Percentiles rank a stretch among this genome's conserved stretches.
Conservation (phyloP, 2,888 invertebrate genomes). For the Yponomeuta malinellus region DNA sequence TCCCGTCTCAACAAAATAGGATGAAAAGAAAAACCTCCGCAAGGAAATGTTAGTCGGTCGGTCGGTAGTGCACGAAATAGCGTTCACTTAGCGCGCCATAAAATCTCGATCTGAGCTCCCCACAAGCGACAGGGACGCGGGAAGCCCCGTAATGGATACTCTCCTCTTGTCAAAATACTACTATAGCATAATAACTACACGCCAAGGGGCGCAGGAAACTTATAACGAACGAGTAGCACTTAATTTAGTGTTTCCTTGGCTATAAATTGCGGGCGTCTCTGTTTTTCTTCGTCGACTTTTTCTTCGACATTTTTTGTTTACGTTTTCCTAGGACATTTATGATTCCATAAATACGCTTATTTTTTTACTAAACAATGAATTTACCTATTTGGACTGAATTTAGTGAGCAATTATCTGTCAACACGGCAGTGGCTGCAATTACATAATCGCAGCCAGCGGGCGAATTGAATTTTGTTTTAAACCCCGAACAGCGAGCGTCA, state of each 20-base stretch:
- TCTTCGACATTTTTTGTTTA: not conserved
- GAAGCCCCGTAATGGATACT: constrained; percentile 38
- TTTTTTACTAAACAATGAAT: not conserved
- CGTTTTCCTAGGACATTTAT: not conserved
- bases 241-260: constrained; percentile 26
- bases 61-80: constrained; percentile 39
- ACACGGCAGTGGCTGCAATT: constrained; percentile 44
- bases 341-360: not conserved
- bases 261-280: constrained; percentile 8
- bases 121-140: constrained; percentile 4
- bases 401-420: constrained; percentile 56
- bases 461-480: constrained; percentile 66
- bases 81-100: constrained; percentile 39
- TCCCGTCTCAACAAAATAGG: not conserved
- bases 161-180: constrained; percentile 36
- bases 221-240: constrained; percentile 28
- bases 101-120: constrained; percentile 18
- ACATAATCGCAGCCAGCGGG: constrained; percentile 42
- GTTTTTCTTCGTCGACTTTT: not conserved
- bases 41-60: constrained; percentile 18
- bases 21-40: not conserved
- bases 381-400: constrained; percentile 32
- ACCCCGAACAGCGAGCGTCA: constrained; percentile 38
- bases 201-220: constrained; percentile 28
- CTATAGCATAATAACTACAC: constrained; percentile 26